Evolutionary conservation across 2,797 vertebrate species (phyloP), one percentile per base, ranked within the genome.

Genomic region (Phalloptychus januarius): DNA sequence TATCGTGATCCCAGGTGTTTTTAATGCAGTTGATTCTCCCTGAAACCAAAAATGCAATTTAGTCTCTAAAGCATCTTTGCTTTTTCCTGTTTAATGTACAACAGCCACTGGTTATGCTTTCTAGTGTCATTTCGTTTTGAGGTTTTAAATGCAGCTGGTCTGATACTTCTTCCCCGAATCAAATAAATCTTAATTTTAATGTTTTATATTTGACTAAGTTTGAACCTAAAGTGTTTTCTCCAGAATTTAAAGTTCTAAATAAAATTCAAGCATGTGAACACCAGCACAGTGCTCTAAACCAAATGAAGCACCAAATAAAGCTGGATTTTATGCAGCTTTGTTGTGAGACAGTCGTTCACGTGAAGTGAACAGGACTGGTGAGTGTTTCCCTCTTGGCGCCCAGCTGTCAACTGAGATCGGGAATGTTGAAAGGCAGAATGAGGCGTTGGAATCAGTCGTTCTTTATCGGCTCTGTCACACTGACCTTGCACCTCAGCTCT

Each of bases 401-500:
- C 84, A 91, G 90, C 91, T 81, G 69, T 93, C 91, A 88, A 74
- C 76, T 0, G 28, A 28, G 67, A 80, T 44, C 3, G 15, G 50
- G 81, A 86, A 42, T 61, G 38, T 44, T 44, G 20, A 28, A 50
- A 73, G 25, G 33, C 50, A 56, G 23, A 28, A 40, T 11, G 15
- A 56, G 33, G 52, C 16, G 7, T 42, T 74, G 42, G 28, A 12
- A 31, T 46, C 3, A 28, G 7, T 18, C n/a, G 5, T 56, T 58
- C n/a, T 83, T 87, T 85, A 94, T 88, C 40, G 71, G 82, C 78
- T 88, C 33, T 86, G 92, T 91, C 93, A 92, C 36, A 10, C 31
- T 78, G 84, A 90, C 90, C 88, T 89, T 77, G 83, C 84, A 85
- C 87, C 91, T 88, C 33, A 45, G 52, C 52, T 76, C 58, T 81